These are phyloP conservation scores for Cyrtodaria siliqua DNA, from an alignment of 2,888 invertebrate species.

Conservation along the genomic window DNA sequence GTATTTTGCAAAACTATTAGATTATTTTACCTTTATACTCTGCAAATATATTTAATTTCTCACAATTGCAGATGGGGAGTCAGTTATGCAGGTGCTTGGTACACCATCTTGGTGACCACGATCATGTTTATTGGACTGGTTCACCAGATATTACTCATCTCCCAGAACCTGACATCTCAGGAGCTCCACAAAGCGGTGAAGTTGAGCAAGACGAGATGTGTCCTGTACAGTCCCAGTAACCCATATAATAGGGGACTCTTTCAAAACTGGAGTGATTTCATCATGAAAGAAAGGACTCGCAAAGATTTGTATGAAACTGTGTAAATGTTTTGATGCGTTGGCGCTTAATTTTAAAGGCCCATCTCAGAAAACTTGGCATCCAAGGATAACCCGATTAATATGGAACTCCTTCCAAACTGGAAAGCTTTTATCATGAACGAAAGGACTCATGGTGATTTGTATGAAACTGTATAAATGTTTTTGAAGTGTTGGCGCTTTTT, in stretches of 20 bases:
- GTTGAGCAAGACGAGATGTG: slow-evolving; percentile 62
- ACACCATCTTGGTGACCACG: slow-evolving; percentile 70
- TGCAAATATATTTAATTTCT: too few relatives aligned
- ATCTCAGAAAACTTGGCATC: too few relatives aligned
- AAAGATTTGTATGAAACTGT: too few relatives aligned
- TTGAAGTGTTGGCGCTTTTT: too few relatives aligned
- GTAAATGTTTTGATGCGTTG: too few relatives aligned
- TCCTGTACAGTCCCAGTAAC: slow-evolving; percentile 72
- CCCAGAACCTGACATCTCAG: slow-evolving; percentile 83
- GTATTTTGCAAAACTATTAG: too few relatives aligned
- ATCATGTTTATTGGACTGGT: slow-evolving; percentile 77
- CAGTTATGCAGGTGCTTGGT: slow-evolving; percentile 79
- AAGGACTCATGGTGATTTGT: too few relatives aligned
- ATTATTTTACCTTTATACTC: too few relatives aligned
- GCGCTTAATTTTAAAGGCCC: background rate
- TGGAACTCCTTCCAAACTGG: too few relatives aligned
- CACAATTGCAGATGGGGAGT: slow-evolving; percentile 76
- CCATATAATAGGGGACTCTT: slow-evolving; percentile 79
- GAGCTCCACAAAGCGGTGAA: slow-evolving; percentile 78
- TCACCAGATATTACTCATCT: slow-evolving; percentile 82
- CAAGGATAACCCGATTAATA: too few relatives aligned
- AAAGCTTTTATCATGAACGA: too few relatives aligned
- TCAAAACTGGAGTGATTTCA: slow-evolving; percentile 80
- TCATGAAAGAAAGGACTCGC: slow-evolving; percentile 30
- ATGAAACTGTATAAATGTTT: too few relatives aligned